These are phyloP conservation scores for Dissostichus mawsoni DNA, from an alignment of 2,113 vertebrate genomes.

Conservation along the genomic window DNA sequence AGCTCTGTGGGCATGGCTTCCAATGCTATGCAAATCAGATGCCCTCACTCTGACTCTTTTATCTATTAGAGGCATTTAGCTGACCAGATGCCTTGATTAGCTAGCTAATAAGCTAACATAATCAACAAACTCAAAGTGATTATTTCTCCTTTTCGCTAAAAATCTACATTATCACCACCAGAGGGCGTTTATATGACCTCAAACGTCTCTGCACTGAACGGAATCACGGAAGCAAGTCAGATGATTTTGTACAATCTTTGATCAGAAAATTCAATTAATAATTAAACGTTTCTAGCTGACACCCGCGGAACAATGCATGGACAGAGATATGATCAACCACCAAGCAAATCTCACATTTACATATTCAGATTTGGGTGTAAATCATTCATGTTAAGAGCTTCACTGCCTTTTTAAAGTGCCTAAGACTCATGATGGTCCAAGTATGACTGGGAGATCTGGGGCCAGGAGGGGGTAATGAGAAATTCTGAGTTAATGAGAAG, in stretches of 20 bases:
- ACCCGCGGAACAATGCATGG: conserved; percentile 18
- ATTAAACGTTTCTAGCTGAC: background rate
- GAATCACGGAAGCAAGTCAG: background rate
- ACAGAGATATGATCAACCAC: conserved; percentile 65
- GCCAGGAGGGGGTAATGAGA: conserved; percentile 73
- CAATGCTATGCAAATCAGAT: background rate
- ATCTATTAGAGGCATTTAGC: background rate
- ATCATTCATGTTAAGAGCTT: conserved; percentile 54
- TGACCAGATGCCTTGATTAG: background rate
- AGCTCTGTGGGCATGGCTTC: too few species aligned
- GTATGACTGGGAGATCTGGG: conserved; percentile 56
- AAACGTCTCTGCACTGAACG: background rate
- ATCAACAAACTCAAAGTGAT: background rate
- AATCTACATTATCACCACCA: background rate
- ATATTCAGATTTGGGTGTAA: conserved; percentile 53
- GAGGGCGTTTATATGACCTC: background rate
- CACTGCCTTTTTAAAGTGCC: conserved; percentile 53
- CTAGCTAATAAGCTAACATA: background rate
- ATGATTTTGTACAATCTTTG: background rate
- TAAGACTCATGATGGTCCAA: conserved; percentile 39
- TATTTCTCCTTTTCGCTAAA: background rate
- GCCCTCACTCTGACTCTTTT: background rate
- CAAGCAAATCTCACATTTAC: conserved; percentile 52
- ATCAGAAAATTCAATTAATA: background rate
- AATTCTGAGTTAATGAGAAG: conserved; percentile 75